Evolutionary conservation across 2,797 vertebrate species (phyloP).

Genomic region (Astyanax mexicanus): DNA sequence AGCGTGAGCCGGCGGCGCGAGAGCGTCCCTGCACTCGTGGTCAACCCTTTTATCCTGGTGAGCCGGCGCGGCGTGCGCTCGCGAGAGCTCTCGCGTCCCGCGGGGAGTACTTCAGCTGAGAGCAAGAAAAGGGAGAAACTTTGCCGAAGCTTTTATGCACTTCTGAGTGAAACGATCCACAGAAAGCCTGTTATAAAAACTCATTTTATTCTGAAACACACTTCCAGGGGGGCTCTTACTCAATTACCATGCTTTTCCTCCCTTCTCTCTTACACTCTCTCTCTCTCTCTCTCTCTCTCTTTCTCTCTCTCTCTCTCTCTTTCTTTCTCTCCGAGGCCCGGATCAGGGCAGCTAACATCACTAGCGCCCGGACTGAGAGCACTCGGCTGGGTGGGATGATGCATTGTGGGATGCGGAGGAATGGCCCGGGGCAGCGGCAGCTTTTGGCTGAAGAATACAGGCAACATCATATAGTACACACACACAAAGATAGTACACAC

Average conservation of each 20-base stretch:
- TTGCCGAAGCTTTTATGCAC: conserved; percentile 82
- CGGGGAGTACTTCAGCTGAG: conserved; percentile 74
- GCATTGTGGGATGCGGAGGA: conserved; percentile 67
- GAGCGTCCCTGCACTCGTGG: conserved; percentile 59
- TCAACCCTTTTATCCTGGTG: conserved; percentile 76
- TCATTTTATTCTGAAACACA: conserved; percentile 71
- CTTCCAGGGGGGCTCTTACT: conserved; percentile 77
- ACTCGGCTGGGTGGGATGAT: conserved; percentile 60
- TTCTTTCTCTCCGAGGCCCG: conserved; percentile 71
- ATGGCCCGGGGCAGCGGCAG: conserved; percentile 67
- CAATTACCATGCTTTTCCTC: conserved; percentile 71
- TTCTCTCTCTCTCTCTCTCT: no score
- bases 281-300: no score
- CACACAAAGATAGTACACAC: not conserved
- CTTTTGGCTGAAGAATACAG: conserved; percentile 58
- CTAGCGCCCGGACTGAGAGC: conserved; percentile 69
- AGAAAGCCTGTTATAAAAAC: conserved; percentile 68
- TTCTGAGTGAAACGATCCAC: conserved; percentile 79
- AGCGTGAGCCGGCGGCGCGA: conserved; percentile 45
- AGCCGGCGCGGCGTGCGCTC: conserved; percentile 58
- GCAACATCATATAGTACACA: not conserved
- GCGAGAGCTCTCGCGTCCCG: conserved; percentile 67
- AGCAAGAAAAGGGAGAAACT: conserved; percentile 71
- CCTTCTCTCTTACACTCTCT: no score
- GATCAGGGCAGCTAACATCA: conserved; percentile 64